Evolutionary conservation across 2,888 invertebrate genomes (phyloP), one percentile per base, ranked within the genome.

Genomic region (Tetheella fluctuosa): DNA sequence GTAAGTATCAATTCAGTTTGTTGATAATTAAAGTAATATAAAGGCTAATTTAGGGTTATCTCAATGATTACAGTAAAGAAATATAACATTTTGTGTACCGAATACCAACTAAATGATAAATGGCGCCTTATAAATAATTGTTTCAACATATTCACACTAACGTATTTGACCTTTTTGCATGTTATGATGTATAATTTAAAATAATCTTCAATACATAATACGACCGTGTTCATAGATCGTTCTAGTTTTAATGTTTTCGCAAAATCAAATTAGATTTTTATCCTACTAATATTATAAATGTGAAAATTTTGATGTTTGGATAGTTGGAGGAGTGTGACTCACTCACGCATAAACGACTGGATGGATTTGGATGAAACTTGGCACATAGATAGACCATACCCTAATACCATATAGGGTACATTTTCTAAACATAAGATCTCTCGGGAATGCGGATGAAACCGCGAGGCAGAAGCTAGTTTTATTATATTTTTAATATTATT

Each of bases 21-120:
- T 48, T 48, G 48, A 48, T 48, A 48, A 48, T 48, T 20, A 15
- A 20, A 20, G 48, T 48, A 48, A 48, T 42, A 15, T 42, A 17
- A 7, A 48, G 48, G 54, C 62, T 68, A 77, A 79, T 77, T 77
- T 69, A 65, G 64, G 79, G 77, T 79, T 79, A 79, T 79, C 79
- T 58, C 20, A 48, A 48, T 48, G 48, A 20, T 48, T 48, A 48
- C 10, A 20, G 13, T 54, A 57, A 59, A 58, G 39, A 58, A 59
- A 53, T 64, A 28, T 56, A 58, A 58, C 15, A 20, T 61, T 61
- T 58, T 20, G 54, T 67, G 65, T 34, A 34, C 34, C 13, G 62
- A 63, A 65, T 70, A 62, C 65, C 57, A 63, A 67, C 30, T 52
- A 59, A 57, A 42, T 63, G 61, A 69, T 65, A 64, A 62, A 57